Conservation (phyloP, 2,888 invertebrate species). For the Diogma glabrata region DNA sequence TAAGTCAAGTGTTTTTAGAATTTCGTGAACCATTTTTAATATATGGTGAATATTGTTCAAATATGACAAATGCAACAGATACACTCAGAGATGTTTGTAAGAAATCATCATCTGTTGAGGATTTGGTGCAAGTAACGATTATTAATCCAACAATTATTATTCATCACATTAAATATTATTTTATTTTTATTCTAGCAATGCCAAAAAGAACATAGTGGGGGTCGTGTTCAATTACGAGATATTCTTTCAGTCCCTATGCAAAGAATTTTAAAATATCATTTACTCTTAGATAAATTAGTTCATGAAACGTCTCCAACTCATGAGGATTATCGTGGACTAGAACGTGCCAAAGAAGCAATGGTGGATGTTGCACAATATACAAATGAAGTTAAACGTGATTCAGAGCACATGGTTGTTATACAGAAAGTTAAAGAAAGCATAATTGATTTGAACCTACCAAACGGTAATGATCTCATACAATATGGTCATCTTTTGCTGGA, state of each 20-base stretch:
- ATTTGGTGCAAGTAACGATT: conserved; percentile 35
- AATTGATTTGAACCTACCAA: conserved; percentile 68
- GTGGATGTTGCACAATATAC: conserved; percentile 93
- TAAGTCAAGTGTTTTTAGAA: conserved; percentile 79
- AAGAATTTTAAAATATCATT: conserved; percentile 92
- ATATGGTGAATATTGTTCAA: conserved; percentile 94
- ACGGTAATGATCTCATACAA: conserved; percentile 69
- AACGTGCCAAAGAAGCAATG: conserved; percentile 89
- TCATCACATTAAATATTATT: conserved; percentile 8
- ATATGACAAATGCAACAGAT: conserved; percentile 80
- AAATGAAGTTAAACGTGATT: conserved; percentile 95
- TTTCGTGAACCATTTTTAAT: conserved; percentile 84
- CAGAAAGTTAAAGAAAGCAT: conserved; percentile 82
- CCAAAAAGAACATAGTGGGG: conserved; percentile 88
- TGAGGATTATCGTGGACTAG: conserved; percentile 72
- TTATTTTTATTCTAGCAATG: too few relatives aligned
- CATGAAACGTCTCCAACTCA: conserved; percentile 73
- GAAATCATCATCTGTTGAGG: conserved; percentile 33
- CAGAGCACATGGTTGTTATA: conserved; percentile 82
- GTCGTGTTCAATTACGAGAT: conserved; percentile 88
- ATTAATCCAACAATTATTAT: conserved; percentile 13
- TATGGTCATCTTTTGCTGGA: conserved; percentile 88
- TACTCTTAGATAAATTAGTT: conserved; percentile 79
- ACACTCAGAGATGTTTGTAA: conserved; percentile 47
- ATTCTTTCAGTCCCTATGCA: conserved; percentile 98